phyloP scores from a whole-genome alignment of 1,140 invertebrate genomes.

The Pseudoatta argentina region DNA sequence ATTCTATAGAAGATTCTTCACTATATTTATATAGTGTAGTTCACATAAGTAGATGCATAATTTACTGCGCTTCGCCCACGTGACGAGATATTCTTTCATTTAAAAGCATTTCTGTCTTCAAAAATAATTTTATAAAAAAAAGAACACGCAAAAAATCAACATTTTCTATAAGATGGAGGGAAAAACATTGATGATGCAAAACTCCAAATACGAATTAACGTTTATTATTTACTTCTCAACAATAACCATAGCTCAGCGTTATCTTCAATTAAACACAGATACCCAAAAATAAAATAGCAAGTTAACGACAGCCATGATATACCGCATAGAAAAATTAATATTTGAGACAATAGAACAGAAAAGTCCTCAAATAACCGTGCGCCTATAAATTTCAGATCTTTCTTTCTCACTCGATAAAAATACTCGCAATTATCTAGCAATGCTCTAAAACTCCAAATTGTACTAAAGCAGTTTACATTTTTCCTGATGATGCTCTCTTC shows the following conservation, averaged over 20 bases:
- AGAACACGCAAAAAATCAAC: neutral
- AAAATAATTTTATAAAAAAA: constrained; percentile 1
- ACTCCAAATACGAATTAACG: neutral
- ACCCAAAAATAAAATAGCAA: neutral
- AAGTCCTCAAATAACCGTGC: neutral
- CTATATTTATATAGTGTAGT: neutral
- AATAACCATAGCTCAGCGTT: neutral
- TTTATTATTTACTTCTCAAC: constrained; percentile 15
- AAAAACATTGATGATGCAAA: neutral
- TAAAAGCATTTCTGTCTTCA: neutral
- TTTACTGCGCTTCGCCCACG: neutral
- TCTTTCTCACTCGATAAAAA: neutral
- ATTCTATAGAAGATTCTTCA: neutral
- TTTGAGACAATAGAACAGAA: neutral
- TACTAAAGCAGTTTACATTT: neutral
- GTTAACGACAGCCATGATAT: neutral
- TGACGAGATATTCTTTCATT: neutral
- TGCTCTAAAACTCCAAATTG: neutral
- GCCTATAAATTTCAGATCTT: neutral
- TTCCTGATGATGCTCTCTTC: neutral
- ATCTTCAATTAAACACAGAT: constrained; percentile 14
- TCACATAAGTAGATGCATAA: neutral
- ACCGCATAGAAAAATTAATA: constrained; percentile 5
- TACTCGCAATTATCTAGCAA: neutral
- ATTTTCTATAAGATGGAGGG: neutral